phyloP scores from a whole-genome alignment of 2,888 invertebrate species.

The Acrocera orbiculus region DNA sequence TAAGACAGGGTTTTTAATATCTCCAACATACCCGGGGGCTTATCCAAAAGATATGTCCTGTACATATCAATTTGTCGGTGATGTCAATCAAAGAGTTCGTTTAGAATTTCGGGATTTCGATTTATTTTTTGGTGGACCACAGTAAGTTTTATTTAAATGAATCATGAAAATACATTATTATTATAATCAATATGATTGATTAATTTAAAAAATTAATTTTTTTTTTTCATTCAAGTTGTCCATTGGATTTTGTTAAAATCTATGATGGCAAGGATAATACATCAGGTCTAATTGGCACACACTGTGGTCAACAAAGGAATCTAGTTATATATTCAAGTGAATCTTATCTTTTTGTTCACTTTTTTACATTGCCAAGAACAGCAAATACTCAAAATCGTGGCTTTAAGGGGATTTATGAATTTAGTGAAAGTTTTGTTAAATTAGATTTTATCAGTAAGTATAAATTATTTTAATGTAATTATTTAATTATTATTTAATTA shows the following conservation, averaged over 20 bases:
- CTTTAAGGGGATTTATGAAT: constrained; percentile 96
- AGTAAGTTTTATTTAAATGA: constrained; percentile 47
- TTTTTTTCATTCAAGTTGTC: constrained; percentile 53
- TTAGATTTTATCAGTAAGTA: constrained; percentile 57
- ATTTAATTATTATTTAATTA: background rate
- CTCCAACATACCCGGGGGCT: constrained; percentile 97
- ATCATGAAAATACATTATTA: background rate
- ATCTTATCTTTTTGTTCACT: constrained; percentile 76
- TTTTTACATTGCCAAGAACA: constrained; percentile 77
- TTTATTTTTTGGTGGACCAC: constrained; percentile 94
- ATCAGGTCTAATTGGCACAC: constrained; percentile 84
- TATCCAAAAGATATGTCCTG: constrained; percentile 94
- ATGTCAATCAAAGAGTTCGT: constrained; percentile 76
- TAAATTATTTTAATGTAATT: background rate
- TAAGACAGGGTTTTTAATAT: constrained; percentile 72
- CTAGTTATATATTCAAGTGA: constrained; percentile 89
- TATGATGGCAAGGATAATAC: constrained; percentile 85
- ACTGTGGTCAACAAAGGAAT: constrained; percentile 94
- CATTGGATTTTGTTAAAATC: constrained; percentile 94
- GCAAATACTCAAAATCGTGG: constrained; percentile 94
- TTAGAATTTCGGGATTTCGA: constrained; percentile 96
- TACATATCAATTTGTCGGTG: constrained; percentile 83
- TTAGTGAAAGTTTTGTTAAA: constrained; percentile 96
- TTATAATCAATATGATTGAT: background rate
- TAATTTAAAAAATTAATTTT: background rate